phyloP scores from a whole-genome alignment of 2,888 invertebrate species.

The Coremacera marginata region DNA sequence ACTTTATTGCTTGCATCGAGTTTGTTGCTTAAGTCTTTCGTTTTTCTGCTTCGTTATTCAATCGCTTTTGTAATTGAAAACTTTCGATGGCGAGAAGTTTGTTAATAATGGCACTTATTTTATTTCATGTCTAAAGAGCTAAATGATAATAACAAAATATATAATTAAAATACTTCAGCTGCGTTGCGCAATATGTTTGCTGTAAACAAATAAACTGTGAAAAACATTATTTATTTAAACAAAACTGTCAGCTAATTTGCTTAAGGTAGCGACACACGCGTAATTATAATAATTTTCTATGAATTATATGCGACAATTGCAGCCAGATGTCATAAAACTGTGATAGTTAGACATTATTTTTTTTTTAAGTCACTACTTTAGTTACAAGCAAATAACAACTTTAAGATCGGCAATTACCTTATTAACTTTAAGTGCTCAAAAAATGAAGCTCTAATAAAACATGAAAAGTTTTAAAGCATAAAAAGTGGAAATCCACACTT shows the following conservation, averaged over 20 bases:
- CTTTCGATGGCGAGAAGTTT: too few species aligned
- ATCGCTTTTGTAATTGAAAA: too few species aligned
- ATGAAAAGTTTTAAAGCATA: neutral
- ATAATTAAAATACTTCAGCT: too few species aligned
- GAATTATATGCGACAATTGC: constrained; percentile 7
- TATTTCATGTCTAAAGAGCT: too few species aligned
- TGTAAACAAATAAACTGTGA: too few species aligned
- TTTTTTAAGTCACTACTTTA: neutral
- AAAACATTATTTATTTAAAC: too few species aligned
- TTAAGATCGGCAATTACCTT: constrained; percentile 1
- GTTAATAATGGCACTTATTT: too few species aligned
- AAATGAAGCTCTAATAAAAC: constrained; percentile 16
- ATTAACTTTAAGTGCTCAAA: constrained; percentile 18
- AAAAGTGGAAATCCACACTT: neutral
- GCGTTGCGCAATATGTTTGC: too few species aligned
- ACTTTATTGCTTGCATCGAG: too few species aligned
- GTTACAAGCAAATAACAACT: neutral
- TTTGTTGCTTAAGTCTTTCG: too few species aligned
- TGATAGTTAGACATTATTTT: neutral
- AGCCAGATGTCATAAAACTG: constrained; percentile 19
- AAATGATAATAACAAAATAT: too few species aligned
- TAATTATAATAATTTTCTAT: constrained; percentile 24
- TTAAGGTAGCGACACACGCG: neutral
- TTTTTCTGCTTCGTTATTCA: too few species aligned
- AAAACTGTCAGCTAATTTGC: neutral